These are phyloP conservation scores for Camponotus floridanus DNA, from an alignment of 1,140 invertebrate genomes.

Conservation along the genomic window DNA sequence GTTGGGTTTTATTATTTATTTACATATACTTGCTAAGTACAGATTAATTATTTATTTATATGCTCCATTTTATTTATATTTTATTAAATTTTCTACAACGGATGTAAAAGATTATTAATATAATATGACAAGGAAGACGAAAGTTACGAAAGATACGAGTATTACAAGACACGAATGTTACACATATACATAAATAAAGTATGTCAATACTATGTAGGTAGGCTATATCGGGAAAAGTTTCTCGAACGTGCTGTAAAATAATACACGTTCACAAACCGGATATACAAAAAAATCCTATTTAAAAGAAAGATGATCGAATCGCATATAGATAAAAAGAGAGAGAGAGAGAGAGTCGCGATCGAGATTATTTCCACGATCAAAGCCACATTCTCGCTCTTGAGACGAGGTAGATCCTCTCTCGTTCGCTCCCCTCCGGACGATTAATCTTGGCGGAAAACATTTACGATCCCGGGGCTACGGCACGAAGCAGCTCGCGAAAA, in stretches of 20 bases:
- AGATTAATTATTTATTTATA: no score
- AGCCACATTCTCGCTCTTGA: constrained; percentile 47
- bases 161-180: not conserved
- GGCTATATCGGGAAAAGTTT: not conserved
- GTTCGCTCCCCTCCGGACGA: constrained; percentile 54
- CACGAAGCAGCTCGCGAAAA: constrained; percentile 39
- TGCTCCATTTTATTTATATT: no score
- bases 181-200: not conserved
- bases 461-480: constrained; percentile 45
- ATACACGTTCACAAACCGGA: not conserved
- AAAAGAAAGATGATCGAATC: not conserved
- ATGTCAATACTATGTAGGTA: not conserved
- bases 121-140: not conserved
- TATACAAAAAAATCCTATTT: not conserved
- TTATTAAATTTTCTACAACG: no score
- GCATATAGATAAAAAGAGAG: not conserved
- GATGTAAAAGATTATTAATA: not conserved
- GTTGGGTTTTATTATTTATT: no score
- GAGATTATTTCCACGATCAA: constrained; percentile 64
- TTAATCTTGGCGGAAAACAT: constrained; percentile 67
- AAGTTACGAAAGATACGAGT: no score
- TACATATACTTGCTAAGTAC: no score
- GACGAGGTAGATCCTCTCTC: constrained; percentile 32
- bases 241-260: not conserved
- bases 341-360: constrained; percentile 21